Conservation (phyloP, 2,113 vertebrate genomes). For the zebrafish (Danio rerio) region GRCz12tu NC_133196.1:23166001-23166500, state of each 20-base stretch:
- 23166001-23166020: slow-evolving; percentile 49
- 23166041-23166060: neutral
- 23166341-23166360: slow-evolving; percentile 55
- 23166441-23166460: slow-evolving; percentile 30
- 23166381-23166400: slow-evolving; percentile 39
- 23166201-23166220: slow-evolving; percentile 24
- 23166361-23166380: slow-evolving; percentile 44
- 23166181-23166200: slow-evolving; percentile 52
- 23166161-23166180: slow-evolving; percentile 52
- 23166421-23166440: slow-evolving; percentile 21
- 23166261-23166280: slow-evolving; percentile 24
- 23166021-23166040: slow-evolving; percentile 49
- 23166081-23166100: slow-evolving; percentile 35
- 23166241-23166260: neutral
- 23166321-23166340: slow-evolving; percentile 48
- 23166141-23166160: slow-evolving; percentile 27
- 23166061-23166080: slow-evolving; percentile 32
- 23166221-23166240: slow-evolving; percentile 37
- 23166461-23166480: slow-evolving; percentile 25
- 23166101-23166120: neutral
- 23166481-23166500: slow-evolving; percentile 4
- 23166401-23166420: slow-evolving; percentile 46
- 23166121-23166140: neutral
- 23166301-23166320: slow-evolving; percentile 32
- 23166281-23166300: slow-evolving; percentile 42